Evolutionary conservation across 2,888 invertebrate genomes (phyloP), one percentile per base, ranked within the genome.

Genomic region (Epirrhoe tristata): DNA sequence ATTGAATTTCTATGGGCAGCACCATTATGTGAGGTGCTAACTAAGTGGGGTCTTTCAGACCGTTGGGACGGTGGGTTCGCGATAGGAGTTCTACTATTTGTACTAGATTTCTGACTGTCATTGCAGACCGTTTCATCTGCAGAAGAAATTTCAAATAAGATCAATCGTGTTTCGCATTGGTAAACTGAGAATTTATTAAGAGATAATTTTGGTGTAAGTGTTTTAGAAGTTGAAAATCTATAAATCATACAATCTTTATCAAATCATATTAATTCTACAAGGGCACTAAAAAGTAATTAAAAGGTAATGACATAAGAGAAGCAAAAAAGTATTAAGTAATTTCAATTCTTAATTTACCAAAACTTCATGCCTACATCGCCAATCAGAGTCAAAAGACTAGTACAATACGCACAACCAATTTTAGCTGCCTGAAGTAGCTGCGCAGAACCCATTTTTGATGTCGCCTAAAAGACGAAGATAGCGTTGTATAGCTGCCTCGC

Each of bases 41-140:
- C 69, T 87, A 83, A 79, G 82, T 78, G 84, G 82, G 74, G 78
- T 71, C 85, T 89, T 89, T 93, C 93, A 69, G 85, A 74, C 89
- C 91, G 88, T 80, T 80, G 86, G 72, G 81, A 77, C 74, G 84
- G 79, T 76, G 83, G 85, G 70, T 79, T 85, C 79, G 79, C 83
- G 72, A 75, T 82, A 75, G 85, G 81, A 70, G 86, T 81, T 85
- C 89, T 90, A 85, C 79, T 84, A 76, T 80, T 83, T 74, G 75
- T 87, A 86, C 81, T 83, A 81, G 88, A 86, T 87, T 89, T 93
- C 86, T 82, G 91, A 81, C 80, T 90, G 83, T 92, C 93, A 77
- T 82, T 90, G 89, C 90, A 89, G 85, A 91, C 87, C 75, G 79
- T 89, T 79, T 92, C 92, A 92, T 93, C 93, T 93, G 93, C 87